Evolutionary conservation across 2,113 vertebrate genomes (phyloP), one percentile per base, ranked within the genome.

Genomic region (Mobula birostris): DNA sequence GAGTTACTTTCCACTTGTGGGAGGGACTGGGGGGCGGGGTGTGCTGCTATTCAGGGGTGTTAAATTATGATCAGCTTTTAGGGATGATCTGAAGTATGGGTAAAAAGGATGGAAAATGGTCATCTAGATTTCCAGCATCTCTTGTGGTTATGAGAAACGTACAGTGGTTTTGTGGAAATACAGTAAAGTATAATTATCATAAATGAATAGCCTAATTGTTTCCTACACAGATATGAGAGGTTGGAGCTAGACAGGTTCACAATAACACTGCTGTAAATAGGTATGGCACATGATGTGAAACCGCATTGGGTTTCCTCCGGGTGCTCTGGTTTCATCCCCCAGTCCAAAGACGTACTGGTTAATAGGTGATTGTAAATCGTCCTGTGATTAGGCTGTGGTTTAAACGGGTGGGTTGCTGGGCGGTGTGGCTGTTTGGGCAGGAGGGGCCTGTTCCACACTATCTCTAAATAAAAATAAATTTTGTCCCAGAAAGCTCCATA

Each of bases 61-160:
- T 5, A 66, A 66, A n/a, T 66, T 29, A 21, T 90, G 14, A 29
- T n/a, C 58, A 17, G 12, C n/a, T 66, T 90, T 27, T 63, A 63
- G 58, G 21, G 61, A 56, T 74, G 76, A 88, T 80, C 94, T 94
- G 90, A 40, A 29, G 83, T 94, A 63, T 85, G 94, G 78, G 15
- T 80, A 29, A 94, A 87, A 85, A 79, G 66, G 29, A 12, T 94
- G 40, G 85, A 70, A n/a, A 94, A 94, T 48, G 48, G 1, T 48
- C 48, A 48, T 48, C 48, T 48, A 1, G 48, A 48, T 48, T 48
- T 48, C 48, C 48, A 48, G 48, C 48, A 48, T 48, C 48, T 48
- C 48, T 48, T 48, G 48, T 48, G 48, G 48, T 4, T 48, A 48
- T 48, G 48, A 4, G 48, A 48, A 48, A 48, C 77, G 68, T 56